A percentile compares a stretch with the other conserved stretches of the same genome.
Conservation (phyloP, 2,888 invertebrate genomes). For the Trichogramma evanescens region DNA sequence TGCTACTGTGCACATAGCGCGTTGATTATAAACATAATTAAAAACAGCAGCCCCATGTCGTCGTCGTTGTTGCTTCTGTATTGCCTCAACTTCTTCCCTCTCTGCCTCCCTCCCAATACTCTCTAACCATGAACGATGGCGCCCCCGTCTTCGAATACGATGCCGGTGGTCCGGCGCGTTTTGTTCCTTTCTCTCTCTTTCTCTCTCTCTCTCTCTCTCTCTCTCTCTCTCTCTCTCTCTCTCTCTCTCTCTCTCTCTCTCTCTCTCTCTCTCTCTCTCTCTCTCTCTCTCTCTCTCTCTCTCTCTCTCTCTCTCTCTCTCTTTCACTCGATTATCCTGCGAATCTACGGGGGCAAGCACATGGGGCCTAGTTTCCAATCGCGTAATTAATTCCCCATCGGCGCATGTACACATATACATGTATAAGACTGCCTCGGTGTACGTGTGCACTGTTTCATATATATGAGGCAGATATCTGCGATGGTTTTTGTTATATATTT, state of each 20-base stretch:
- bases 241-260: conserved; percentile 30
- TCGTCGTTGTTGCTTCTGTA: conserved; percentile 21
- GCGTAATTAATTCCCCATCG: conserved; percentile 31
- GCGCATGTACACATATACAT: conserved; percentile 9
- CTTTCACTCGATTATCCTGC: conserved; percentile 29
- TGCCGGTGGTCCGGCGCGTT: conserved; percentile 45
- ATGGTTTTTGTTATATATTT: no score
- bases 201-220: no score
- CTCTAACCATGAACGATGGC: conserved; percentile 21
- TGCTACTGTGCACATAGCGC: conserved; percentile 18
- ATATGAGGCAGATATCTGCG: no score
- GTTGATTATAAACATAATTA: conserved; percentile 48
- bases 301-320: conserved; percentile 33
- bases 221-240: conserved; percentile 30
- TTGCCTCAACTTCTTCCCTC: neutral
- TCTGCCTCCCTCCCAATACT: neutral
- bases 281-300: conserved; percentile 30
- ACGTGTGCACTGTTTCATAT: no score
- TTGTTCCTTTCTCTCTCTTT: conserved; percentile 27
- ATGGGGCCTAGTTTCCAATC: conserved; percentile 21
- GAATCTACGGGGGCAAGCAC: conserved; percentile 27
- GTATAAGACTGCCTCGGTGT: no score
- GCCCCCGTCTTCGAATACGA: conserved; percentile 30
- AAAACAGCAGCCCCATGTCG: conserved; percentile 40
- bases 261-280: conserved; percentile 30